Evolutionary conservation across 1,140 invertebrate species (phyloP), one percentile per base, ranked within the genome.

Genomic region (Druon quercuslanigerum): DNA sequence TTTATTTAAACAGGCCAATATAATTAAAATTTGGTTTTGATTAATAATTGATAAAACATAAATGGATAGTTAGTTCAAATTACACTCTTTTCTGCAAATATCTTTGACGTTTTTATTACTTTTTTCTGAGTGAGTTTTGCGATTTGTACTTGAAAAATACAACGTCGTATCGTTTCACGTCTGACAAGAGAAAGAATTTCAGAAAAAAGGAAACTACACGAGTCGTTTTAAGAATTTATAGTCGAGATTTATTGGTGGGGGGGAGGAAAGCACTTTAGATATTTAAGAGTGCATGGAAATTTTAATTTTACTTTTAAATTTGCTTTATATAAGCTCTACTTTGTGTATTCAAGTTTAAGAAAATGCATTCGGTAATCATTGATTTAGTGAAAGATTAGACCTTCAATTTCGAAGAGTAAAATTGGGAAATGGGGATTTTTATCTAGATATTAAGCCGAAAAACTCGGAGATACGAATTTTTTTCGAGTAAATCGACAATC

Each of bases 161-260:
- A 66, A 66, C 60, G 60, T 66, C 60, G 60, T 66, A 40, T 66
- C 33, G 25, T 66, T 66, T 66, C 60, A 66, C 25, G 33, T 66
- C 40, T 66, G 60, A 25, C 60, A 66, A 66, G 60, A 40, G 60
- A 66, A 40, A 66, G 16, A 66, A 40, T 40, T 66, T 66, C 40
- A 40, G 25, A 66, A 66, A n/a, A 60, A 33, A 16, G 57, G 13
- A 66, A 66, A 66, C 54, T 16, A 13, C 16, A 25, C n/a, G 20
- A 25, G 25, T 66, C 25, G 40, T 66, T 66, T 46, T 46, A 40
- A 40, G 33, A 66, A 66, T 66, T 66, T 66, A 66, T 25, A 40
- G 25, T 40, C 40, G 11, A 66, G 40, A 40, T 40, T 66, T 46
- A 46, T 46, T 25, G 20, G 20, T 1, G 20, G 60, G 60, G 14